These are phyloP conservation scores for Mythimna lalbum DNA, from an alignment of 2,888 invertebrate genomes.

Conservation along the genomic window DNA sequence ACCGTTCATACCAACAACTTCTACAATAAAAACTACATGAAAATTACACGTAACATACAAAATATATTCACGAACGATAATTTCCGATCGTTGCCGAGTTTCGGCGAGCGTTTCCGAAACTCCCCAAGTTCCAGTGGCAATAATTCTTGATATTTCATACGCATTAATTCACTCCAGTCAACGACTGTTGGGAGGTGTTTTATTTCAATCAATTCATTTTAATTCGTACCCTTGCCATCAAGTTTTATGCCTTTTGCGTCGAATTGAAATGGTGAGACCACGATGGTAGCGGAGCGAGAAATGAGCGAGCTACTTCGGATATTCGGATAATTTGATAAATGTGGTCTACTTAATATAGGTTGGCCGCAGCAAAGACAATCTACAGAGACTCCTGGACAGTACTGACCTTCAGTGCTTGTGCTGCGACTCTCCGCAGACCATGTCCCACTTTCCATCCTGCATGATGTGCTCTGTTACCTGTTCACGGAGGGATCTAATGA, in stretches of 20 bases:
- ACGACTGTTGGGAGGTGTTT: slow-evolving; percentile 62
- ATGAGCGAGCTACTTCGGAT: neutral
- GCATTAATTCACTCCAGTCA: slow-evolving; percentile 55
- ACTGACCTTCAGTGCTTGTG: too few species aligned
- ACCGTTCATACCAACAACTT: slow-evolving; percentile 31
- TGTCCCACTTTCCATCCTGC: too few species aligned
- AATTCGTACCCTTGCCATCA: slow-evolving; percentile 54
- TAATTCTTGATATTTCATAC: slow-evolving; percentile 63
- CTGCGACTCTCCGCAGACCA: too few species aligned
- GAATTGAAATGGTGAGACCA: slow-evolving; percentile 31
- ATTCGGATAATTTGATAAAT: neutral
- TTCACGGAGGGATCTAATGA: too few species aligned
- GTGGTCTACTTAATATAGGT: neutral
- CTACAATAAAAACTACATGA: slow-evolving; percentile 41
- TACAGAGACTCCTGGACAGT: too few species aligned
- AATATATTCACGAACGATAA: slow-evolving; percentile 46
- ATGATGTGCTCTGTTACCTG: too few species aligned
- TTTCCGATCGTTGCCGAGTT: slow-evolving; percentile 52
- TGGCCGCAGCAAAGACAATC: too few species aligned
- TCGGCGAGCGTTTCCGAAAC: slow-evolving; percentile 45
- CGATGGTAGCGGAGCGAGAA: slow-evolving; percentile 29
- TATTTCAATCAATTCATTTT: slow-evolving; percentile 69
- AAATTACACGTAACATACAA: slow-evolving; percentile 42
- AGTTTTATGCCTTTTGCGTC: slow-evolving; percentile 56
- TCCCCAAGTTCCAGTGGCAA: slow-evolving; percentile 52